Percentiles rank a stretch among this genome's conserved stretches.
These are phyloP conservation scores for Pristionchus exspectatus DNA, from an alignment of 2,888 invertebrate species.

Conservation along the genomic window DNA sequence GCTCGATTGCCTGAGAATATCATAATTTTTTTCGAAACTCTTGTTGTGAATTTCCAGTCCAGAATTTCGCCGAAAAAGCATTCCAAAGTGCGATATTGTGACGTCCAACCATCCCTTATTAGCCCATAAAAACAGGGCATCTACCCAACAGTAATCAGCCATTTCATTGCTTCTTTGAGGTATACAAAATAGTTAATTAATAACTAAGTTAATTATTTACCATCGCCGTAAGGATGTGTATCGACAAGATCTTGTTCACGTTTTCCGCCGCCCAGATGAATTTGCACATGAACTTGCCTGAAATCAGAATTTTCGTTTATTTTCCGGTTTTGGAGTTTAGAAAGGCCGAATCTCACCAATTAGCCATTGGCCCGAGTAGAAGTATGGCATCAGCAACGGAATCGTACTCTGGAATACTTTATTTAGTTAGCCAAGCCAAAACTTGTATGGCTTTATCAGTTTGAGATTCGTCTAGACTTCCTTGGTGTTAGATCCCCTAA, in stretches of 20 bases:
- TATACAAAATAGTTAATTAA: neutral
- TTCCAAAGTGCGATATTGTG: neutral
- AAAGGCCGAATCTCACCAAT: constrained; percentile 52
- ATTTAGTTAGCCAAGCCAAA: neutral
- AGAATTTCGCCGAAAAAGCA: too few relatives aligned
- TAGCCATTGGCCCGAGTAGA: constrained; percentile 62
- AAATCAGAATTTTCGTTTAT: neutral
- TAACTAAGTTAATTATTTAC: constrained; percentile 25
- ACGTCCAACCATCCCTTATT: too few relatives aligned
- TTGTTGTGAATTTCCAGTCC: too few relatives aligned
- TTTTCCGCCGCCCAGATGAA: constrained; percentile 70
- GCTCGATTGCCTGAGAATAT: constrained; percentile 59
- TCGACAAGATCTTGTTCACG: constrained; percentile 73
- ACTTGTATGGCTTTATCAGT: neutral
- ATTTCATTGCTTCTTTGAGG: too few relatives aligned
- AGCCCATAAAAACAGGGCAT: too few relatives aligned
- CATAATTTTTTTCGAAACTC: neutral
- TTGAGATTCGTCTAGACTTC: neutral
- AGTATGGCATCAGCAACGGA: constrained; percentile 59
- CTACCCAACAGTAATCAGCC: too few relatives aligned
- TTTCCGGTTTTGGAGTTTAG: neutral
- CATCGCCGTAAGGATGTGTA: constrained; percentile 73
- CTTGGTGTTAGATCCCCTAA: neutral
- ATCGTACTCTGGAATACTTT: constrained; percentile 56
- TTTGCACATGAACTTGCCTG: constrained; percentile 60